Evolutionary conservation across 2,797 vertebrate genomes (phyloP).

Genomic region (Trachops cirrhosus): DNA sequence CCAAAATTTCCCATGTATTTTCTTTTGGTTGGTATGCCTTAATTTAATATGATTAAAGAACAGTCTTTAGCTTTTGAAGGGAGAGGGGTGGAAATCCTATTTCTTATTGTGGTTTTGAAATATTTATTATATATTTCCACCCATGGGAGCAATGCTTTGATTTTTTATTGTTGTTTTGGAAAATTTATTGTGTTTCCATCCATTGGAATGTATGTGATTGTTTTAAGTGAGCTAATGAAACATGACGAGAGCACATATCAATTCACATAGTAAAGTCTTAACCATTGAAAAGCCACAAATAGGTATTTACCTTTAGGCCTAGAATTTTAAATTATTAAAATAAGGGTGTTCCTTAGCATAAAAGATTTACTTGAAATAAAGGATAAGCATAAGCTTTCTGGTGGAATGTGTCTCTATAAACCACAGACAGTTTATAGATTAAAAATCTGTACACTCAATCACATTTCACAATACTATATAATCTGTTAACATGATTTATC

Average conservation of each 20-base stretch:
- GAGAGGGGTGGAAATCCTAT: background rate
- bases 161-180: slow-evolving; percentile 14
- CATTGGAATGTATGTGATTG: background rate
- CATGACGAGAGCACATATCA: background rate
- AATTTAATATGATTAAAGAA: background rate
- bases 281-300: background rate
- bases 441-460: background rate
- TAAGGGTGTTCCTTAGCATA: background rate
- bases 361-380: background rate
- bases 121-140: slow-evolving; percentile 21
- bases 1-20: background rate
- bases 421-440: background rate
- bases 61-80: background rate
- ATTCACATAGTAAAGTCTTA: background rate
- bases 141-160: background rate
- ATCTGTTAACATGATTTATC: background rate
- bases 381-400: background rate
- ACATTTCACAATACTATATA: background rate
- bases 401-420: background rate
- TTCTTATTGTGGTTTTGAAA: slow-evolving; percentile 3
- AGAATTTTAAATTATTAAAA: background rate
- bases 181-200: background rate
- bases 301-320: background rate
- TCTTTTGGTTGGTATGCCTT: background rate
- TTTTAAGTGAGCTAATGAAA: slow-evolving; percentile 21